These are phyloP conservation scores for Marmota monax DNA, from an alignment of 2,113 vertebrate genomes.

Conservation along the genomic window DNA sequence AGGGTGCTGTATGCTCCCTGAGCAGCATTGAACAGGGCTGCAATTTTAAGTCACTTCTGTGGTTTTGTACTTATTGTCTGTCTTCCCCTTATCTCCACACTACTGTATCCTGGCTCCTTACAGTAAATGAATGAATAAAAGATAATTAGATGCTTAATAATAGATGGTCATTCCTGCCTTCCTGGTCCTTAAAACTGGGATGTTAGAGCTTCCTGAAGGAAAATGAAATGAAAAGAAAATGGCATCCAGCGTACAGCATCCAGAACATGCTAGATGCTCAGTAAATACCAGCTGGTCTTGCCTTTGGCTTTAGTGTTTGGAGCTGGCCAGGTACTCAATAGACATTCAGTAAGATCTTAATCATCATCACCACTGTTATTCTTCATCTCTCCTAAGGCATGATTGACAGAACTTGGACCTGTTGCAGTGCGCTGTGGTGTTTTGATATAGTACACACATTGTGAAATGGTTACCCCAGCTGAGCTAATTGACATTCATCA, in stretches of 20 bases:
- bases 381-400: not conserved
- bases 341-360: not conserved
- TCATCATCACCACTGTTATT: not conserved
- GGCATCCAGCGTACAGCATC: accelerated
- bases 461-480: not conserved
- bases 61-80: not conserved
- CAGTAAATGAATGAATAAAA: not conserved
- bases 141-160: not conserved
- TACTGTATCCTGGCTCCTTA: not conserved
- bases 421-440: not conserved
- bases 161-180: too few relatives aligned
- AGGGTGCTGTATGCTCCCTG: not conserved
- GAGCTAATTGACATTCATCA: not conserved
- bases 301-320: not conserved
- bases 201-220: not conserved
- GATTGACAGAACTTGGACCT: not conserved
- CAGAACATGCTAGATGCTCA: not conserved
- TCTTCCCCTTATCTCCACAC: not conserved
- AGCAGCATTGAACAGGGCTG: too few relatives aligned
- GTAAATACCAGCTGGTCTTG: too few relatives aligned
- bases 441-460: not conserved
- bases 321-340: too few relatives aligned
- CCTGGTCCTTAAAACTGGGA: not conserved
- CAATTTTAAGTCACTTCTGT: not conserved
- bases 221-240: not conserved